Conservation (phyloP, 53 echinoderm and acorn worm species). For the Holothuria scabra region DNA sequence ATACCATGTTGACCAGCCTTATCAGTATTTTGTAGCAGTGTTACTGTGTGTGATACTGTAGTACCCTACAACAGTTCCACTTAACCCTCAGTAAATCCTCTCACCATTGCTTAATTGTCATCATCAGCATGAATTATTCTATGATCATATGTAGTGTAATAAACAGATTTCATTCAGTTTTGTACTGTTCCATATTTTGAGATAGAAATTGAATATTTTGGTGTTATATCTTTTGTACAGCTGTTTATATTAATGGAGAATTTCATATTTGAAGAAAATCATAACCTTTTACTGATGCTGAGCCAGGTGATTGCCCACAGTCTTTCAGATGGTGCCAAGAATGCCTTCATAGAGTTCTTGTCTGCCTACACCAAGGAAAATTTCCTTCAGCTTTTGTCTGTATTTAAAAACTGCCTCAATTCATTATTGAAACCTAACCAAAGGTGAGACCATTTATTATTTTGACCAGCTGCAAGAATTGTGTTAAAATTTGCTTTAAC, state of each 20-base stretch:
- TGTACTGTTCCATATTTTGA: too few relatives aligned
- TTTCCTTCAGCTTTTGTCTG: slow-evolving; percentile 70
- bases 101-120: too few relatives aligned
- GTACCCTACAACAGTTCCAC: too few relatives aligned
- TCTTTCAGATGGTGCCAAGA: slow-evolving; percentile 60
- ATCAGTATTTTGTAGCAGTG: too few relatives aligned
- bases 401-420: slow-evolving; percentile 75
- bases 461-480: too few relatives aligned
- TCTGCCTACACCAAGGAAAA: slow-evolving; percentile 59
- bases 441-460: slow-evolving; percentile 56
- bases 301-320: slow-evolving; percentile 67
- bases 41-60: too few relatives aligned
- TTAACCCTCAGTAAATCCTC: too few relatives aligned
- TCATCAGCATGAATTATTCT: too few relatives aligned
- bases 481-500: too few relatives aligned
- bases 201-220: neutral
- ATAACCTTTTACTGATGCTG: slow-evolving; percentile 74
- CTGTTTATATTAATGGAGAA: slow-evolving; percentile 79
- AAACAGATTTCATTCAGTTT: too few relatives aligned
- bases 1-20: too few relatives aligned
- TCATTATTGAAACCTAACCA: slow-evolving; percentile 78
- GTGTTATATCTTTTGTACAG: slow-evolving; percentile 48
- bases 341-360: slow-evolving; percentile 62
- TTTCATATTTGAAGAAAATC: slow-evolving; percentile 66
- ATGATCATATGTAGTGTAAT: too few relatives aligned